Evolutionary conservation across 2,888 invertebrate species (phyloP), one percentile per base, ranked within the genome.

Genomic region (Polyommatus iphigenia): DNA sequence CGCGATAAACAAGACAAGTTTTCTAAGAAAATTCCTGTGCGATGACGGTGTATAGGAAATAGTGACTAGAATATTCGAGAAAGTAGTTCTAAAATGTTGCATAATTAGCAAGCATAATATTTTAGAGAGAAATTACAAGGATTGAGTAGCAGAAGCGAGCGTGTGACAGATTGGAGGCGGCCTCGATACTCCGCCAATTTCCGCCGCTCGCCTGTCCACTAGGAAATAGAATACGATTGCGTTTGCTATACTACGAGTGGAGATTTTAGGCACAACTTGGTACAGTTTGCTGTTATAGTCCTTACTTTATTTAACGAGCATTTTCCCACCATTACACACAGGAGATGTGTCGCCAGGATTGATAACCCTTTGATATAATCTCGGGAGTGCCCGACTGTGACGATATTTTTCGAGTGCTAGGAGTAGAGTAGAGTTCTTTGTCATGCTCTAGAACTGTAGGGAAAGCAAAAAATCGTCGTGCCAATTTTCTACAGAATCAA

Each of bases 131-230:
- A 24, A 24, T 18, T 20, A 10, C 24, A 32, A 32, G 29, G 18
- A 6, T 29, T 32, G 67, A 67, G 67, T 0, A 5, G 67, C 20
- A 67, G 67, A 15, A 29, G 29, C 67, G 67, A 67, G 15, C 29
- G 29, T 67, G 67, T 67, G 67, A 62, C 62, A 67, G 67, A 67
- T 29, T 67, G 67, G 67, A 67, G 67, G 18, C 67, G 67, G 29
- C 67, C 67, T 29, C 67, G 67, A 67, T 67, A 67, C 29, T 67
- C 67, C 67, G 67, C 29, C 67, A 67, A 67, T 67, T 67, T 67
- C 67, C 67, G 67, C 20, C 29, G 29, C 67, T 67, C 29, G 29
- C 29, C 67, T 32, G 67, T 67, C 67, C 67, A 67, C 20, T 6
- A 67, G 67, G 29, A 67, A 67, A 67, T 67, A 67, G 67, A 32